phyloP scores from a whole-genome alignment of 2,888 invertebrate genomes.

The Drosophila paramelanica region DNA sequence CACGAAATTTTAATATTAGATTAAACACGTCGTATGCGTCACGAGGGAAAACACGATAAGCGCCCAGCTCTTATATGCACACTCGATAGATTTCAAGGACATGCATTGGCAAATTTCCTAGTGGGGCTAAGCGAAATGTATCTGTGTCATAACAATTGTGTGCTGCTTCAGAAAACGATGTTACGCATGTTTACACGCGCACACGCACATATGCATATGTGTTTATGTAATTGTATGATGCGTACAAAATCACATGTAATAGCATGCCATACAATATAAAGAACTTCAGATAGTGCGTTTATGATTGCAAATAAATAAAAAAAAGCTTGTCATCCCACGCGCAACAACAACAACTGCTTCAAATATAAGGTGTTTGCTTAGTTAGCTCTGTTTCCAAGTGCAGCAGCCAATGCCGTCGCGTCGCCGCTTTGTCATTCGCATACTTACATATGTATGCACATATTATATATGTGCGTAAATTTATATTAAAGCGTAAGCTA shows the following conservation, averaged over 20 bases:
- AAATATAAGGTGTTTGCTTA: not conserved
- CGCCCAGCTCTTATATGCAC: not conserved
- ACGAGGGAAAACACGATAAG: not conserved
- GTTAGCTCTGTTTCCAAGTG: not conserved
- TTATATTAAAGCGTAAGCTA: conserved; percentile 4
- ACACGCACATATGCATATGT: not conserved
- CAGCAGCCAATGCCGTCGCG: conserved; percentile 6
- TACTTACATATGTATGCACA: conserved; percentile 40
- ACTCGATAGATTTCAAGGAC: not conserved
- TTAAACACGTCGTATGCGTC: not conserved
- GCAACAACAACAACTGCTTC: not conserved
- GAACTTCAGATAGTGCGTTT: no score
- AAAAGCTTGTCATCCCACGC: not conserved
- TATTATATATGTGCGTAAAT: conserved; percentile 3
- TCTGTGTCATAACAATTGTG: conserved; percentile 18
- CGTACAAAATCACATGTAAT: conserved; percentile 2
- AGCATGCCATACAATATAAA: not conserved
- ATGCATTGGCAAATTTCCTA: conserved; percentile 17
- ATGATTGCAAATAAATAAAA: not conserved
- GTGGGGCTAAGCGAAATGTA: not conserved
- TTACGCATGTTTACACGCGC: conserved; percentile 32
- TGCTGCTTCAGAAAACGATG: conserved; percentile 8
- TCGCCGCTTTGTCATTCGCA: conserved; percentile 23
- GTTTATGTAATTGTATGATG: conserved; percentile 24
- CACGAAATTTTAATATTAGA: not conserved